These are phyloP conservation scores for Bombus confusus DNA, from an alignment of 1,140 invertebrate genomes.

Conservation along the genomic window DNA sequence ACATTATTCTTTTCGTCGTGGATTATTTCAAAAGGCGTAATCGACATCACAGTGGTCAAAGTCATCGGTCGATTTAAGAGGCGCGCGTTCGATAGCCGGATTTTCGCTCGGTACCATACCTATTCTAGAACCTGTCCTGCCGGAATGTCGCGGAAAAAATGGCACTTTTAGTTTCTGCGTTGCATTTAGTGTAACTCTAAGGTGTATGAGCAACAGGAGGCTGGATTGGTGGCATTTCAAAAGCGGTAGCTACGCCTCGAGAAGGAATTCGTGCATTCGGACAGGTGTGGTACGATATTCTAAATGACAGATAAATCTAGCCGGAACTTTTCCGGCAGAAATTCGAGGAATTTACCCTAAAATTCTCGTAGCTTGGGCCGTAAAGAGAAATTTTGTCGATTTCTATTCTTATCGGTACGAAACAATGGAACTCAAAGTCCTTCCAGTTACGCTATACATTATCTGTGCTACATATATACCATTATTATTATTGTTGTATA, in stretches of 20 bases:
- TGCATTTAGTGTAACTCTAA: no score
- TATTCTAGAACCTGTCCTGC: not conserved
- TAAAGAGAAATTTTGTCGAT: no score
- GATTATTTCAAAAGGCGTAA: not conserved
- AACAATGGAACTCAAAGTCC: no score
- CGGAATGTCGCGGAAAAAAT: not conserved
- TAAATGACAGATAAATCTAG: no score
- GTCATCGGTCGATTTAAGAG: not conserved
- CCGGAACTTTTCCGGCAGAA: no score
- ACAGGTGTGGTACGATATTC: not conserved
- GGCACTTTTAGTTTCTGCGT: not conserved
- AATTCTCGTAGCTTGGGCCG: no score
- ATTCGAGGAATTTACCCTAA: no score
- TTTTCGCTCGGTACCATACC: not conserved
- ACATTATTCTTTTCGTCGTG: no score
- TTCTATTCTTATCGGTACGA: no score
- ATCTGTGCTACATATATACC: no score
- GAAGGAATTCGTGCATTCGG: not conserved
- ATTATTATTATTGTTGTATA: no score
- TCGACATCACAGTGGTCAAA: not conserved
- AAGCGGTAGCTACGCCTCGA: not conserved
- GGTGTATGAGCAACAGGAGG: constrained; percentile 23
- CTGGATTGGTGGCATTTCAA: constrained; percentile 38
- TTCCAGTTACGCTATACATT: no score
- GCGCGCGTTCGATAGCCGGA: not conserved